Evolutionary conservation across 1,140 invertebrate species (phyloP).

Genomic region (Andrena cerasifolii): DNA sequence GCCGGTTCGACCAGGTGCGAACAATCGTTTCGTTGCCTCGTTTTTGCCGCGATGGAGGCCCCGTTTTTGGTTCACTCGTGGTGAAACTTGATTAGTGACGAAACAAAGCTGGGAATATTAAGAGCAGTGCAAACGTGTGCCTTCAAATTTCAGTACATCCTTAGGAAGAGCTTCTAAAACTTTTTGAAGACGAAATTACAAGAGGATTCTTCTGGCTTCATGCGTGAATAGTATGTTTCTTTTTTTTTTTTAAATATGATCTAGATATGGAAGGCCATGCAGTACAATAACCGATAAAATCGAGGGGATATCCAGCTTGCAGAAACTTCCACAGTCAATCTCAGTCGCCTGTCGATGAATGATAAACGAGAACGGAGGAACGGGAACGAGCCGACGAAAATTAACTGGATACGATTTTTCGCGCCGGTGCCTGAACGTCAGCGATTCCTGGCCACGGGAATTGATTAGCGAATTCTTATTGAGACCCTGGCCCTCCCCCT

Average conservation of each 20-base stretch:
- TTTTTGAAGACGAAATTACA: no score
- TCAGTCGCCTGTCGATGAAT: constrained; percentile 12
- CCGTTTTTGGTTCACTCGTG: background rate
- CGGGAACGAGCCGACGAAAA: constrained; percentile 26
- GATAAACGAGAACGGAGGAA: background rate
- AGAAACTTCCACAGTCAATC: background rate
- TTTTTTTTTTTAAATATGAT: background rate
- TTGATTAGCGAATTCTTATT: constrained; percentile 47
- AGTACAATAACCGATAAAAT: background rate
- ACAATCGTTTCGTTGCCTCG: constrained; percentile 17
- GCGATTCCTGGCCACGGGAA: background rate
- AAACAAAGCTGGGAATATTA: no score
- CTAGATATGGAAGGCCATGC: background rate
- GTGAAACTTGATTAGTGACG: no score
- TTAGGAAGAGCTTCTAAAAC: no score
- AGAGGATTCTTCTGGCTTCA: no score
- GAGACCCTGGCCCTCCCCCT: background rate
- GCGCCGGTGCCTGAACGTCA: background rate
- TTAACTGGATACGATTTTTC: constrained; percentile 30
- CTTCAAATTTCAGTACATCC: no score
- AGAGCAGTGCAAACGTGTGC: no score
- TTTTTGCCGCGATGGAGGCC: background rate
- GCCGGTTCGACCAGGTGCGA: background rate
- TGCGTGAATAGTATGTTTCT: no score
- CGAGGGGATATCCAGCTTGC: background rate